These are phyloP conservation scores for Gadus macrocephalus DNA, from an alignment of 2,113 vertebrate species.

Conservation along the genomic window DNA sequence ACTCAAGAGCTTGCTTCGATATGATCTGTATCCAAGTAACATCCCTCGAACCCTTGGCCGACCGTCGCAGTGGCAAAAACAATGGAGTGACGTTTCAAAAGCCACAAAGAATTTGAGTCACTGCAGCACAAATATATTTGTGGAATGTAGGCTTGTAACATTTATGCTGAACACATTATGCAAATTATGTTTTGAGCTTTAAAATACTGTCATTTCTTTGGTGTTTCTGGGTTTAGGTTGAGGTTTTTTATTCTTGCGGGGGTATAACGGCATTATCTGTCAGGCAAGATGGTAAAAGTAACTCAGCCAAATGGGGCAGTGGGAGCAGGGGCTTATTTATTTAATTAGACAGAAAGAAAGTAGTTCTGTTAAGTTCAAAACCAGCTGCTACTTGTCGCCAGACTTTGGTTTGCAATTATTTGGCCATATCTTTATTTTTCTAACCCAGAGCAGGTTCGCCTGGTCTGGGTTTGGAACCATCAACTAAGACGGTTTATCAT, in stretches of 20 bases:
- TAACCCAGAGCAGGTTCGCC: too few species aligned
- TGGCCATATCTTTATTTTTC: background rate
- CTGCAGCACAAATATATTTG: slow-evolving; percentile 63
- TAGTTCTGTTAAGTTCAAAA: slow-evolving; percentile 41
- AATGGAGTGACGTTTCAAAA: slow-evolving; percentile 43
- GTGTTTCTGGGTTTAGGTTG: slow-evolving; percentile 3
- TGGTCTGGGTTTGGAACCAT: too few species aligned
- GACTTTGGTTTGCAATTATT: background rate
- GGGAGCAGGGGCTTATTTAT: slow-evolving; percentile 64
- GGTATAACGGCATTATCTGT: slow-evolving; percentile 29
- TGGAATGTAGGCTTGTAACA: slow-evolving; percentile 65
- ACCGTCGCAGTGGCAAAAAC: slow-evolving; percentile 23
- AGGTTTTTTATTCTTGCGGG: slow-evolving; percentile 26
- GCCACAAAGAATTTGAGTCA: slow-evolving; percentile 58
- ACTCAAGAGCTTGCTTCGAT: slow-evolving; percentile 46
- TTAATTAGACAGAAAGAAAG: slow-evolving; percentile 40
- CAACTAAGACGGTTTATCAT: too few species aligned
- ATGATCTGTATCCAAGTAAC: too few species aligned
- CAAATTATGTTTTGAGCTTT: slow-evolving; percentile 72
- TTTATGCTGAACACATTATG: slow-evolving; percentile 68
- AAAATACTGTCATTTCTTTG: slow-evolving; percentile 51
- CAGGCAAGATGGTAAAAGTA: slow-evolving; percentile 38
- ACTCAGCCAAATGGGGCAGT: slow-evolving; percentile 50
- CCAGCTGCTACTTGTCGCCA: slow-evolving; percentile 11
- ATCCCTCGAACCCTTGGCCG: too few species aligned